Percentiles rank a stretch among this genome's conserved stretches.
These are phyloP conservation scores for Syngnathus floridae DNA, from an alignment of 2,113 vertebrate species.

Conservation along the genomic window DNA sequence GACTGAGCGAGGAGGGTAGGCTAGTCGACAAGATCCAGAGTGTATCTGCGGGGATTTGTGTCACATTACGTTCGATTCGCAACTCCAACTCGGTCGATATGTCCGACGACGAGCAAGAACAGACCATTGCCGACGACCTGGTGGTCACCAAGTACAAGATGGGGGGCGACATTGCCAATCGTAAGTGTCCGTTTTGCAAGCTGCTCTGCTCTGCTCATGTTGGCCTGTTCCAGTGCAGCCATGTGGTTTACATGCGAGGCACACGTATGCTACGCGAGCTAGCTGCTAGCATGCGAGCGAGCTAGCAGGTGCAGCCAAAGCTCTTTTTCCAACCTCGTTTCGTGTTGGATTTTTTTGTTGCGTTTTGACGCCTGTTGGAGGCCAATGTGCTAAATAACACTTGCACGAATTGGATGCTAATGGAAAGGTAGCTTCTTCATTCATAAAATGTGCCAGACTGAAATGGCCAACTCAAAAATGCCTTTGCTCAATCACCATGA, in stretches of 20 bases:
- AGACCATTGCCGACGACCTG: constrained; percentile 88
- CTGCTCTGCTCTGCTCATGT: not conserved
- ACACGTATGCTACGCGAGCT: constrained; percentile 13
- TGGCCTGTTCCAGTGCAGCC: constrained; percentile 40
- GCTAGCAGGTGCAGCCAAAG: constrained; percentile 25
- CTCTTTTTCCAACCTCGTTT: not conserved
- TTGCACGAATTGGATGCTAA: not conserved
- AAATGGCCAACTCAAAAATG: not conserved
- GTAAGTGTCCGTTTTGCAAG: constrained; percentile 64
- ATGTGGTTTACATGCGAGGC: constrained; percentile 47
- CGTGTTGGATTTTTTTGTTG: not conserved
- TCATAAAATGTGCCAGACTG: not conserved
- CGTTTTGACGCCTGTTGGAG: no score
- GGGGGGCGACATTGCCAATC: constrained; percentile 90
- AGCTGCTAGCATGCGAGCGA: constrained; percentile 6
- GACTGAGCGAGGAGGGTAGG: not conserved
- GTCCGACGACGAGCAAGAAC: constrained; percentile 85
- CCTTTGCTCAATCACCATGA: not conserved
- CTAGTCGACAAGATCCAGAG: not conserved
- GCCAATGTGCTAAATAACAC: not conserved
- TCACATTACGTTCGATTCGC: not conserved
- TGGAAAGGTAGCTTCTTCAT: not conserved
- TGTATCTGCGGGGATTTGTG: not conserved
- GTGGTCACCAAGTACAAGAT: constrained; percentile 96
- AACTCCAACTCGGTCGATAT: constrained; percentile 46